Conservation (phyloP, 1,140 invertebrate species). For the Pollicipes pollicipes region DNA sequence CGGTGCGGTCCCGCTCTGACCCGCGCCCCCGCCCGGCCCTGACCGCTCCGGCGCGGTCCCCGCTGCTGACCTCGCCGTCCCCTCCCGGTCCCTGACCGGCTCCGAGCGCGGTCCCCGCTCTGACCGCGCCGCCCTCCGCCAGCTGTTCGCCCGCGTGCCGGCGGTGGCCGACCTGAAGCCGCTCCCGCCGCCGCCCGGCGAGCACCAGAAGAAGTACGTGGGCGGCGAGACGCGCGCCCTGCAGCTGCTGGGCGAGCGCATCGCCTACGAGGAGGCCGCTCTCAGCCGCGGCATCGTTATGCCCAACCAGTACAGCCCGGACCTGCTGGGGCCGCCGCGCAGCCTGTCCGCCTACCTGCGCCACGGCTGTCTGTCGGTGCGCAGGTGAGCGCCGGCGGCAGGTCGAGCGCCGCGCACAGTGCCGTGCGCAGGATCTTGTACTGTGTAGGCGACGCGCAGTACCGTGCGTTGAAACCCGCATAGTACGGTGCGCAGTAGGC, state of each 20-base stretch:
- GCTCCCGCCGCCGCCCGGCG: not conserved
- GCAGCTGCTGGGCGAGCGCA: slow-evolving; percentile 6
- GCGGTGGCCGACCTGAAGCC: not conserved
- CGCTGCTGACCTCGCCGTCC: too few relatives aligned
- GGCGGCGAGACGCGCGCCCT: slow-evolving; percentile 11
- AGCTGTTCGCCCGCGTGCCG: not conserved
- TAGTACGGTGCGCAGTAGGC: too few relatives aligned
- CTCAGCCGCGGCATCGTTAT: slow-evolving; percentile 21
- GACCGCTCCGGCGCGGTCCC: too few relatives aligned
- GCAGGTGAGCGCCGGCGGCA: slow-evolving; percentile 9
- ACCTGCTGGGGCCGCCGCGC: slow-evolving; percentile 43
- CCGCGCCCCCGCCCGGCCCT: too few relatives aligned
- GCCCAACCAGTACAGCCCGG: slow-evolving; percentile 47
- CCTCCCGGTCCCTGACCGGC: too few relatives aligned
- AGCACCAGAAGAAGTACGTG: slow-evolving; percentile 9
- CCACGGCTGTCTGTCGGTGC: slow-evolving; percentile 45
- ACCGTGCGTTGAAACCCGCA: too few relatives aligned
- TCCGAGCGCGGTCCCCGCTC: too few relatives aligned
- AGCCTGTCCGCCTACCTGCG: slow-evolving; percentile 47
- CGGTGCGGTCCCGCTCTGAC: too few relatives aligned
- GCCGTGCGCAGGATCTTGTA: too few relatives aligned
- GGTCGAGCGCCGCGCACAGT: too few relatives aligned
- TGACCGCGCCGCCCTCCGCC: too few relatives aligned
- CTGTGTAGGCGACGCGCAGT: too few relatives aligned
- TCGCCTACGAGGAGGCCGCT: slow-evolving; percentile 6